Evolutionary conservation across 2,113 vertebrate species (phyloP).

Genomic region (Hemicordylus capensis): DNA sequence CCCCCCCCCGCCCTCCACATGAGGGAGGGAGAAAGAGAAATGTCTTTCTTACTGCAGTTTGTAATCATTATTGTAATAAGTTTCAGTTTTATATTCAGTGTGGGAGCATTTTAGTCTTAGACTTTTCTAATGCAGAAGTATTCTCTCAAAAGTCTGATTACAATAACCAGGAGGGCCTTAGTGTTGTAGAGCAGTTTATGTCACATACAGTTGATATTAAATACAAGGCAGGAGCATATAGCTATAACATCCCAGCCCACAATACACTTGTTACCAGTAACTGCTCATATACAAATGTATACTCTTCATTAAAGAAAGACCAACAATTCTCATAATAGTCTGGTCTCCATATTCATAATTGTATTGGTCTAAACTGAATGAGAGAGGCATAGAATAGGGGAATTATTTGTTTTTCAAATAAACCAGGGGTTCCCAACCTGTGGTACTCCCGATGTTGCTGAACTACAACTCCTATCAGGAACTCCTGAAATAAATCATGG

Average conservation of each 20-base stretch:
- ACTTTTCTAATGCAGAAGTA: constrained; percentile 13
- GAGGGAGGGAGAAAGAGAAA: constrained; percentile 10
- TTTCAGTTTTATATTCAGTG: constrained; percentile 31
- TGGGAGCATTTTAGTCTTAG: constrained; percentile 10
- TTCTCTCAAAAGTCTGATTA: constrained; percentile 25
- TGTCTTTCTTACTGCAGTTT: constrained; percentile 39
- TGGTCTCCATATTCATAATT: background rate
- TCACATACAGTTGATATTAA: constrained; percentile 39
- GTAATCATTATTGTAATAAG: constrained; percentile 33
- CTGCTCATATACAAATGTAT: constrained; percentile 35
- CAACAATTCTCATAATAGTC: constrained; percentile 39
- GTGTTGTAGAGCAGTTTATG: constrained; percentile 30
- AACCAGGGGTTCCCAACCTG: no score
- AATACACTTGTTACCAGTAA: constrained; percentile 36
- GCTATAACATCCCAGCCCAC: constrained; percentile 27
- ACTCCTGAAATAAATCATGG: no score
- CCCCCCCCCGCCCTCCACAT: background rate
- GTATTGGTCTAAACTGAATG: background rate
- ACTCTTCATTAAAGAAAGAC: constrained; percentile 28
- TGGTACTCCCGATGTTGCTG: no score
- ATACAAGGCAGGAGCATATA: constrained; percentile 23
- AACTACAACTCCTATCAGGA: no score
- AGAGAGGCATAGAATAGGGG: background rate
- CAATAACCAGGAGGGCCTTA: constrained; percentile 32
- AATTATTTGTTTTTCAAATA: background rate